Conservation (phyloP, 2,113 vertebrate genomes). For the Nothobranchius kuhntae region DNA sequence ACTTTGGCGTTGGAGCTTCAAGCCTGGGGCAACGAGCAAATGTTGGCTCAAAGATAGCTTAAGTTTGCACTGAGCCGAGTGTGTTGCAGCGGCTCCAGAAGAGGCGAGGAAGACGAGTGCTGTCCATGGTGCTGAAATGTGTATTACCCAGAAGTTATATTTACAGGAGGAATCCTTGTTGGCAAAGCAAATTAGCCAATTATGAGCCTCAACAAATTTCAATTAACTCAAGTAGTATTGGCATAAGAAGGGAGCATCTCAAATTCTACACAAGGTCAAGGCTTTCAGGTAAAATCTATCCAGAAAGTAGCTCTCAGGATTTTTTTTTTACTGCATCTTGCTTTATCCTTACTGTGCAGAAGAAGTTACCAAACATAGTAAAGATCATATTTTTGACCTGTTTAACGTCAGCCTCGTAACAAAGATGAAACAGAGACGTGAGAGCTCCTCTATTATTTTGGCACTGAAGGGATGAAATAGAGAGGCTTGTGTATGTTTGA, state of each 20-base stretch:
- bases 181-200: neutral
- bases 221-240: too few species aligned
- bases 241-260: neutral
- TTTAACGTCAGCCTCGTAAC: neutral
- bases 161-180: neutral
- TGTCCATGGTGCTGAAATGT: conserved; percentile 14
- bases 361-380: neutral
- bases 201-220: neutral
- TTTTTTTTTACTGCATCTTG: neutral
- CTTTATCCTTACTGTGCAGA: neutral
- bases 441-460: neutral
- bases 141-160: neutral
- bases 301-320: neutral
- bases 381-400: neutral
- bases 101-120: neutral
- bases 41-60: neutral
- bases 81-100: neutral
- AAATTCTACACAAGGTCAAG: neutral
- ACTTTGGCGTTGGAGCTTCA: neutral
- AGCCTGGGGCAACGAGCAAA: neutral
- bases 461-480: too few species aligned
- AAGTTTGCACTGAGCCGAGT: neutral
- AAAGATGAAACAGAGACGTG: neutral
- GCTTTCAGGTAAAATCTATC: neutral
- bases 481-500: conserved; percentile 12